Base-by-base conservation (phyloP, 2,888 invertebrate genomes). In the Callyntrura guangdongensis region DNA sequence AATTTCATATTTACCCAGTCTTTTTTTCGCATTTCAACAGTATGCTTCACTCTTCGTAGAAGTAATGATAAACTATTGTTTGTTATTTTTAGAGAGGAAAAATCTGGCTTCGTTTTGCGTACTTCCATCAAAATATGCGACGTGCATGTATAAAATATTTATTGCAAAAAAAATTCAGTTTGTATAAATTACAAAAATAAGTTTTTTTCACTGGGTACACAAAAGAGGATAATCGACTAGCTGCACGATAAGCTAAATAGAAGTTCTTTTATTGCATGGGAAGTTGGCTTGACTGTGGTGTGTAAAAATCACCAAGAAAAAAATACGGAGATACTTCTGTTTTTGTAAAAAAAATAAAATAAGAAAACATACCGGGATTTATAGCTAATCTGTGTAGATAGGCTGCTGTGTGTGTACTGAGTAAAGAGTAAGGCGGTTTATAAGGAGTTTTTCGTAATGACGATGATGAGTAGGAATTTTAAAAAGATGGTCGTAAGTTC, bases 311-410 rank as follows among this genome's bases (percentile, higher is more conserved):
- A 36, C 22, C n/a, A 20, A 3, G 8, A 17, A n/a, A 47, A 79
- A 27, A 56, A 25, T 53, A 22, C 22, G 25, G 11, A 27, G 36
- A 36, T 4, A 59, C 61, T 81, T 36, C 1, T 22, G 22, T 36
- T 81, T 64, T 25, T 20, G 64, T 14, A 14, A 36, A 36, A 36
- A 36, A 20, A 64, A 61, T 61, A 82, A 56, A 36, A 36, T 45
- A 64, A 61, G 61, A 82, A 56, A 82, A 36, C 56, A 6, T 53
- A 81, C 81, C 81, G 81, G 81, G 61, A 82, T 45, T 82, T 61
- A 82, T 64, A 45, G 9, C 45, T 82, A 82, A 64, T 56, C 6
- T 49, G 53, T 81, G 22, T 59, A 81, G 56, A 56, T 53, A 20
- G 82, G 2, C 3, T 36, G 36, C 6, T 36, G 36, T 36, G 36